A percentile compares a stretch with the other conserved stretches of the same genome.
phyloP scores from a whole-genome alignment of 1,140 invertebrate species.

The Leptinotarsa texana region DNA sequence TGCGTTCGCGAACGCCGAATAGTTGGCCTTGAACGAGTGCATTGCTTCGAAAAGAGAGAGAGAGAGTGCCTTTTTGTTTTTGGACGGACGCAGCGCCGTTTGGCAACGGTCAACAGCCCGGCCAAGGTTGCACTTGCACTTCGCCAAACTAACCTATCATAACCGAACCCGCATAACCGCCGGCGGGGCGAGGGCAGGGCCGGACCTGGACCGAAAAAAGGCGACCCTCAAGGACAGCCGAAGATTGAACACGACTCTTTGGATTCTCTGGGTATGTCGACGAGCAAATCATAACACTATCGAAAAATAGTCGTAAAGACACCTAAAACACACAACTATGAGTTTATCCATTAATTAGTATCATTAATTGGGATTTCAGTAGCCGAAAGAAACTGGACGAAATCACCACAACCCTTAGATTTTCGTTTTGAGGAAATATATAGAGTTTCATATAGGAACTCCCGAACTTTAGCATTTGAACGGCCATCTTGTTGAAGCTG shows the following conservation, averaged over 20 bases:
- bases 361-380: too few species aligned
- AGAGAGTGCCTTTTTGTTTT: constrained; percentile 53
- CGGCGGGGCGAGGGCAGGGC: constrained; percentile 37
- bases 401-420: too few species aligned
- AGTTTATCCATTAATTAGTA: too few species aligned
- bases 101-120: constrained; percentile 55
- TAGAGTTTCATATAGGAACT: too few species aligned
- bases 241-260: background rate
- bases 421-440: too few species aligned
- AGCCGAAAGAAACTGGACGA: too few species aligned
- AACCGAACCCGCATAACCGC: constrained; percentile 49
- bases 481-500: too few species aligned
- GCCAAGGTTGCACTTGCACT: constrained; percentile 49
- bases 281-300: too few species aligned
- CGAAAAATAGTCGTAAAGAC: too few species aligned
- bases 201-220: constrained; percentile 1
- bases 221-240: background rate
- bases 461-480: too few species aligned
- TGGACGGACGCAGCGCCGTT: constrained; percentile 47
- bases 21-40: constrained; percentile 56
- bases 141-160: constrained; percentile 52
- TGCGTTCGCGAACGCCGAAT: constrained; percentile 47
- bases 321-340: too few species aligned
- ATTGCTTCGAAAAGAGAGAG: constrained; percentile 47
- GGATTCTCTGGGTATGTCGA: background rate